A percentile compares a stretch with the other conserved stretches of the same genome.
phyloP scores from a whole-genome alignment of 92 coral and sea anemone species.

The Hydrozoanthus gracilis region DNA sequence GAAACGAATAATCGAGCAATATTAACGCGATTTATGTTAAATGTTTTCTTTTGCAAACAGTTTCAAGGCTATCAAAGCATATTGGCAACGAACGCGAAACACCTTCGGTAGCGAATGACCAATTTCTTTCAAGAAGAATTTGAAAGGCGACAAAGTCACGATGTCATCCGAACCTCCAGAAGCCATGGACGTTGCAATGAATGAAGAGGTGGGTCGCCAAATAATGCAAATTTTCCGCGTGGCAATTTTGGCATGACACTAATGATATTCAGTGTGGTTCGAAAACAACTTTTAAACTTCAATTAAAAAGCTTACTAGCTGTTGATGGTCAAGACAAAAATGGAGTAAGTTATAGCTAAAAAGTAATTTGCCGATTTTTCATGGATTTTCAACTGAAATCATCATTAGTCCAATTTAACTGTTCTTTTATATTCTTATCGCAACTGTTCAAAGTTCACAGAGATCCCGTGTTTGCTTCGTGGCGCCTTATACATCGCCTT shows the following conservation, averaged over 20 bases:
- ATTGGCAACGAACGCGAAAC: neutral
- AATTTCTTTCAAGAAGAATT: neutral
- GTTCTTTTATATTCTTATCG: too few species aligned
- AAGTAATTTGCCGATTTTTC: too few species aligned
- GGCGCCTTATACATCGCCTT: too few species aligned
- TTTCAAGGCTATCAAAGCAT: neutral
- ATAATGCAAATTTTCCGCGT: neutral
- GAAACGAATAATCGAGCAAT: neutral
- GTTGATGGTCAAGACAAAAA: too few species aligned
- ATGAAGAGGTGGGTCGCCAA: slow-evolving; percentile 10
- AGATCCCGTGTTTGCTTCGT: too few species aligned
- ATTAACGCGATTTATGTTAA: neutral
- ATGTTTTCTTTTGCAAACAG: neutral
- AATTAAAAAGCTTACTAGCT: too few species aligned
- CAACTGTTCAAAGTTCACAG: too few species aligned
- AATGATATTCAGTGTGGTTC: neutral
- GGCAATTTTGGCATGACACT: neutral
- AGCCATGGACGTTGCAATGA: slow-evolving; percentile 43
- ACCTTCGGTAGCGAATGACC: neutral
- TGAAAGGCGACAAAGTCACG: too few species aligned
- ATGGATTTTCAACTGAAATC: too few species aligned
- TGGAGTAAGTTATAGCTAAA: too few species aligned
- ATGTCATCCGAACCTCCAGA: slow-evolving; percentile 42
- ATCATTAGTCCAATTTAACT: too few species aligned
- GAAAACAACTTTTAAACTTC: neutral